phyloP scores from a whole-genome alignment of 2,113 vertebrate species.

The human (Homo sapiens) region DNA sequence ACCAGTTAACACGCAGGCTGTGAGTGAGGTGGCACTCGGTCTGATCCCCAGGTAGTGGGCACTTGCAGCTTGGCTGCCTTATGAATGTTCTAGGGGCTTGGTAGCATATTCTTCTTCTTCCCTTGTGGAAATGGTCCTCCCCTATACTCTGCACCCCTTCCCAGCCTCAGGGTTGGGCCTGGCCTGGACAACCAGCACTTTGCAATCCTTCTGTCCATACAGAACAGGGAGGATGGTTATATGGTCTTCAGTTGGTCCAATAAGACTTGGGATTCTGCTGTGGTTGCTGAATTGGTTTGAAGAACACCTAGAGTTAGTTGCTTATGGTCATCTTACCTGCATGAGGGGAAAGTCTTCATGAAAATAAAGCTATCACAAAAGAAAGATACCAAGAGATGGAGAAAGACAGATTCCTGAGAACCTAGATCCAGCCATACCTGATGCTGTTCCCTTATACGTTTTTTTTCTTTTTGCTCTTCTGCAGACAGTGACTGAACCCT shows the following conservation, averaged over 20 bases:
- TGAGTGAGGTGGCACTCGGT: rapidly evolving
- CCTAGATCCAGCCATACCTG: background rate
- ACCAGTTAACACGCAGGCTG: background rate
- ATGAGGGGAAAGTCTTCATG: background rate
- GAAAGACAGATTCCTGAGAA: background rate
- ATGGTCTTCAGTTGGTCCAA: rapidly evolving
- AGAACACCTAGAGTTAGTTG: background rate
- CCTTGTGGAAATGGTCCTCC: background rate
- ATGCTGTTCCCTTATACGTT: background rate
- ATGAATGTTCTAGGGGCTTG: background rate
- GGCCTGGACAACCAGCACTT: background rate
- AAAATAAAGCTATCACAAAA: background rate
- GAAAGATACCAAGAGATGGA: background rate
- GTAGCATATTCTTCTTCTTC: background rate
- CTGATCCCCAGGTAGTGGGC: rapidly evolving
- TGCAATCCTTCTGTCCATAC: background rate
- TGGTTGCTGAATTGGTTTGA: background rate
- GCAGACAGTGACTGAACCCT: background rate
- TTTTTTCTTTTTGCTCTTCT: too few relatives aligned
- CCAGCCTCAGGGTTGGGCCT: too few relatives aligned
- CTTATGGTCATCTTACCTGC: background rate
- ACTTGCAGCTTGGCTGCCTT: rapidly evolving
- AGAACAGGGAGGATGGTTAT: background rate
- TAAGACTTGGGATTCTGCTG: background rate
- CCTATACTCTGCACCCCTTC: rapidly evolving